A percentile compares a stretch with the other conserved stretches of the same genome.
Evolutionary conservation across 2,888 invertebrate genomes (phyloP).

Genomic region (Hartigia nigra): DNA sequence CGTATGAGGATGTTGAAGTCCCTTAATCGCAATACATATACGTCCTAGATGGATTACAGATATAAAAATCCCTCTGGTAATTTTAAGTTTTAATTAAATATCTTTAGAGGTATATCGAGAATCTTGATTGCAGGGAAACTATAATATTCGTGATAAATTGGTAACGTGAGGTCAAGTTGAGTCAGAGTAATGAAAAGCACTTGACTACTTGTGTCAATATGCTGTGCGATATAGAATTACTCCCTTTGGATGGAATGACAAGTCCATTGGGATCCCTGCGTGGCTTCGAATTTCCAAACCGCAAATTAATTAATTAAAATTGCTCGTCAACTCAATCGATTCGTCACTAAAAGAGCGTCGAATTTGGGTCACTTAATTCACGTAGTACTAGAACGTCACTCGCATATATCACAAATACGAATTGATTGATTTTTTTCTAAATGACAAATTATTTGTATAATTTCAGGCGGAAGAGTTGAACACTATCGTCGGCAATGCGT

Average conservation of each 20-base stretch:
- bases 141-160: neutral
- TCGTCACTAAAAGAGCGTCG: neutral
- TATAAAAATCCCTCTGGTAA: neutral
- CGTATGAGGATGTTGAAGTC: neutral
- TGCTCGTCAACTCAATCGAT: slow-evolving; percentile 20
- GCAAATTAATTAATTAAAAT: slow-evolving; percentile 28
- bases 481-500: slow-evolving; percentile 89
- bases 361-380: slow-evolving; percentile 18
- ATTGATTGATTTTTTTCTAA: slow-evolving; percentile 17
- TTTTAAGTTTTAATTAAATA: neutral
- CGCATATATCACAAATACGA: neutral
- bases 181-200: neutral
- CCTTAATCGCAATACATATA: neutral
- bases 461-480: slow-evolving; percentile 88
- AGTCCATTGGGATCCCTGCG: slow-evolving; percentile 12
- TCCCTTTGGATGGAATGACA: slow-evolving; percentile 22
- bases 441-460: slow-evolving; percentile 44
- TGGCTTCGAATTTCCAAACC: neutral
- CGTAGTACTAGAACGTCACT: neutral
- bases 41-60: neutral
- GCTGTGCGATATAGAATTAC: slow-evolving; percentile 24
- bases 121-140: neutral
- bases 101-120: neutral
- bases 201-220: slow-evolving; percentile 5
- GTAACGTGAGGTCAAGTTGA: neutral